Conservation (phyloP, 2,888 invertebrate species). For the Drosophila putrida region DNA sequence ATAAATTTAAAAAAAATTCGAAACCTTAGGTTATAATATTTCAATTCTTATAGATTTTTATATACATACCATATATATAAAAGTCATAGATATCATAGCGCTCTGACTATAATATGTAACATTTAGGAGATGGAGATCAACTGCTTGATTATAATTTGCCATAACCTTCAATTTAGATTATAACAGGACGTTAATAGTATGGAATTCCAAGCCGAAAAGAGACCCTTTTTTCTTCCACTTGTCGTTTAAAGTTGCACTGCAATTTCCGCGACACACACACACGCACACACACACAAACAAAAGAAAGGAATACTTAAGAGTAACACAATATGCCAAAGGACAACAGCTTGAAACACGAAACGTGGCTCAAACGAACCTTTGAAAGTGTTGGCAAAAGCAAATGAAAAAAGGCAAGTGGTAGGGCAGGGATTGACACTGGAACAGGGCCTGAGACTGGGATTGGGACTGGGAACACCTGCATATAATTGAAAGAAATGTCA, state of each 20-base stretch:
- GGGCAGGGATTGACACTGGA: conserved; percentile 8
- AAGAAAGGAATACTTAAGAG: conserved; percentile 29
- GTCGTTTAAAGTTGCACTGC: conserved; percentile 42
- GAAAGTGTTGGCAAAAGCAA: conserved; percentile 18
- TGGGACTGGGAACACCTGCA: conserved; percentile 56
- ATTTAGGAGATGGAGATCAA: background rate
- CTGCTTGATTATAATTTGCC: background rate
- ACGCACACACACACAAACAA: conserved; percentile 7
- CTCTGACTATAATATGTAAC: background rate
- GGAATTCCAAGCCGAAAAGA: background rate
- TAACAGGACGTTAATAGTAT: background rate
- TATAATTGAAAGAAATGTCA: conserved; percentile 76
- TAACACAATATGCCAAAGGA: conserved; percentile 64
- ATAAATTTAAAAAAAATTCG: no score
- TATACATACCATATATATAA: no score
- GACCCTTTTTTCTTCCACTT: background rate
- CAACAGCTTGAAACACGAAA: conserved; percentile 67
- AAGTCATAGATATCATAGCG: background rate
- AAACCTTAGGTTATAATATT: no score
- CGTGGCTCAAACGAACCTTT: conserved; percentile 45
- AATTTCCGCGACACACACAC: conserved; percentile 45
- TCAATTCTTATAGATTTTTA: no score
- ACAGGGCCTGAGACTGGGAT: conserved; percentile 7
- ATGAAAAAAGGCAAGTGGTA: background rate
- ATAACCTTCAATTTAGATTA: background rate